Evolutionary conservation across 2,113 vertebrate species (phyloP).

Genomic region (Ptilorrhoa leucosticta): DNA sequence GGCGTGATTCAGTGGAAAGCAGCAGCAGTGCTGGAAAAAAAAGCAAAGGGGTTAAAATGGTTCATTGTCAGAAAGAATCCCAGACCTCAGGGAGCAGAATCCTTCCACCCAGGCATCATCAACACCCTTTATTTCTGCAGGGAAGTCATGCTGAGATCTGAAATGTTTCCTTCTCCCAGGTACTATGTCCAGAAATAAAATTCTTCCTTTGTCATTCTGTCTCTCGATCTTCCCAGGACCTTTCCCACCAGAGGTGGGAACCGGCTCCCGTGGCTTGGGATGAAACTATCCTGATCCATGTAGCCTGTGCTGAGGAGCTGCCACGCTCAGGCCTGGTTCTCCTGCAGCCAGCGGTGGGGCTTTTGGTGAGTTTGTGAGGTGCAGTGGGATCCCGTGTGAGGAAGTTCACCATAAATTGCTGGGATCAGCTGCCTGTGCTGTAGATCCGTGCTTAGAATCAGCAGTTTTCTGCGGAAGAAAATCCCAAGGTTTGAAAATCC

Average conservation of each 20-base stretch:
- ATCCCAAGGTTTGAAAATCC: not conserved
- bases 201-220: not conserved
- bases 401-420: not conserved
- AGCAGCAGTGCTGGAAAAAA: not conserved
- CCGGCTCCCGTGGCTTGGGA: not conserved
- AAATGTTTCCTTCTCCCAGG: not conserved
- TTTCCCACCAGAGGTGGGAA: not conserved
- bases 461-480: not conserved
- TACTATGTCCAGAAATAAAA: not conserved
- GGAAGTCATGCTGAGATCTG: not conserved
- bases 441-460: not conserved
- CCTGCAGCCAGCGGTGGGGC: not conserved
- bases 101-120: not conserved
- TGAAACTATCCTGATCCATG: rapidly evolving
- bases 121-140: not conserved
- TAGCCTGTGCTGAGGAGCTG: not conserved
- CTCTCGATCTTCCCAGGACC: not conserved
- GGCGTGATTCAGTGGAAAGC: not conserved
- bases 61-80: not conserved
- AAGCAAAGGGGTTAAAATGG: not conserved
- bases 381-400: not conserved
- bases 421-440: not conserved
- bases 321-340: rapidly evolving
- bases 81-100: not conserved
- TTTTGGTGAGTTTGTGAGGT: not conserved